A percentile compares a stretch with the other conserved stretches of the same genome.
Evolutionary conservation across 2,113 vertebrate genomes (phyloP).

Genomic region (Hemiscyllium ocellatum): DNA sequence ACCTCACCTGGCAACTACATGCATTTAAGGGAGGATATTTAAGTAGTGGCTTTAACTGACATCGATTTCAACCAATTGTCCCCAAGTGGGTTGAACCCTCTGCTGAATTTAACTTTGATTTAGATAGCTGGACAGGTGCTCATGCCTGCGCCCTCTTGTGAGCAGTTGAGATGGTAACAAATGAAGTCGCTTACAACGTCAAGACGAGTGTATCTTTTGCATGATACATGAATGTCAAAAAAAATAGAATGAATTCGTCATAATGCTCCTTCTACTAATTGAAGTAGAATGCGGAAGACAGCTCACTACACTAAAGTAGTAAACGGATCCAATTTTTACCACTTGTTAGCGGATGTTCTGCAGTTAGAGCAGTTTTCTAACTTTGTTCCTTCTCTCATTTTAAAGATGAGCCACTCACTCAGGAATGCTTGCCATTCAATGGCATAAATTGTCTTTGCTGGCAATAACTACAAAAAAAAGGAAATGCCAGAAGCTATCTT

Average conservation of each 20-base stretch:
- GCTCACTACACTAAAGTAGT: too few relatives aligned
- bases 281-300: too few relatives aligned
- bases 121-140: not conserved
- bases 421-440: too few relatives aligned
- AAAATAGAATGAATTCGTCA: not conserved
- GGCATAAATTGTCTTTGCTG: too few relatives aligned
- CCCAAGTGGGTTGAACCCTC: not conserved
- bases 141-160: not conserved
- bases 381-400: too few relatives aligned
- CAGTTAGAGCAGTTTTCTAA: too few relatives aligned
- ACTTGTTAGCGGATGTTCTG: too few relatives aligned
- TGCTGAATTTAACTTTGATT: not conserved
- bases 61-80: not conserved
- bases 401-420: too few relatives aligned
- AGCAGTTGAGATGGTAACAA: not conserved
- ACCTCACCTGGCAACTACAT: not conserved
- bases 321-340: too few relatives aligned
- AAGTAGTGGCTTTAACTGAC: not conserved
- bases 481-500: not conserved
- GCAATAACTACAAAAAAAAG: not conserved
- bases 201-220: not conserved
- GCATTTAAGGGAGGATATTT: not conserved
- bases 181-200: too few relatives aligned
- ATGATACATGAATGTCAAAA: not conserved
- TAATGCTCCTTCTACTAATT: not conserved